A percentile compares a stretch with the other conserved stretches of the same genome.
These are phyloP conservation scores for Antidorcas marsupialis DNA, from an alignment of 2,113 vertebrate species.

Conservation along the genomic window DNA sequence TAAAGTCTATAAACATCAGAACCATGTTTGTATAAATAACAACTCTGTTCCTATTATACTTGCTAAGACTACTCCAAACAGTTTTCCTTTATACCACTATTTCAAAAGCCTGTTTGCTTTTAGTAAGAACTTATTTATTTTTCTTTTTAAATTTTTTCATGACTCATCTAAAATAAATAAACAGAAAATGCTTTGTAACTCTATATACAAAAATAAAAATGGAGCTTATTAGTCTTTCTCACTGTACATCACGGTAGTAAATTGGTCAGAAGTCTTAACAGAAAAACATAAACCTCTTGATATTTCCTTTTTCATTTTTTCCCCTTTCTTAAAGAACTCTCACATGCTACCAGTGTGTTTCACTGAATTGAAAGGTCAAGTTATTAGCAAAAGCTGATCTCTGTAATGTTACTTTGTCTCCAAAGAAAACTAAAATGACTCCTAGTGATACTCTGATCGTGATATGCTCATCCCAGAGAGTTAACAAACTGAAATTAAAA, in stretches of 20 bases:
- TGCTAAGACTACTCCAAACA: neutral
- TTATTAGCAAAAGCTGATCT: slow-evolving; percentile 6
- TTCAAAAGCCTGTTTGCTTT: neutral
- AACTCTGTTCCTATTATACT: neutral
- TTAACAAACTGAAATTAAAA: slow-evolving; percentile 8
- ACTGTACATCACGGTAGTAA: neutral
- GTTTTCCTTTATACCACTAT: neutral
- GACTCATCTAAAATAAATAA: neutral
- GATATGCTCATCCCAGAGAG: neutral
- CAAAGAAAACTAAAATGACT: neutral
- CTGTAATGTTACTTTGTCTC: slow-evolving; percentile 30
- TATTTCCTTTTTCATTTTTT: neutral
- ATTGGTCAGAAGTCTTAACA: neutral
- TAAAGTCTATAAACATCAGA: neutral
- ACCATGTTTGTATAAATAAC: neutral
- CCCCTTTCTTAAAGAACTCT: neutral
- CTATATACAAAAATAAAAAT: neutral
- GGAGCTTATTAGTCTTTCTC: neutral
- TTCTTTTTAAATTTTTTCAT: neutral
- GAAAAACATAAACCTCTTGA: neutral
- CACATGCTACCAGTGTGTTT: neutral
- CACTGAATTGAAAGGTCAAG: slow-evolving; percentile 44
- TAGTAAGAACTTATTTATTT: neutral
- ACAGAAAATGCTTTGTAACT: neutral
- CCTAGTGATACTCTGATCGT: neutral